Evolutionary conservation across 2,888 invertebrate species (phyloP), one percentile per base, ranked within the genome.

Genomic region (Spisula solida): DNA sequence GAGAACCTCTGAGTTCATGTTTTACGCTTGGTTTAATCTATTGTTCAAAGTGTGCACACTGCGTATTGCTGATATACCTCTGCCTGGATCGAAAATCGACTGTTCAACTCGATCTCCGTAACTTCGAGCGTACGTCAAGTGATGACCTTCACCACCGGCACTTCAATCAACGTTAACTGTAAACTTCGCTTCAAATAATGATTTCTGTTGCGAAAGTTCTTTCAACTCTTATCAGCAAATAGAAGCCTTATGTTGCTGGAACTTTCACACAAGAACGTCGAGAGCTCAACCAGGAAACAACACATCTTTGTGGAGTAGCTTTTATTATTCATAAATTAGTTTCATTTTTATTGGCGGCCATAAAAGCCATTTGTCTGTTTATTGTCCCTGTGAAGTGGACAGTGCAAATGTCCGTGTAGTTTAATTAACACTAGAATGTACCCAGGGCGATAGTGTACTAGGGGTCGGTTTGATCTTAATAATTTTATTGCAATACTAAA

Each of bases 321-420:
- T 60, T 75, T 75, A 75, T 75, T 31, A 34, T 75, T 75, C 34
- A 75, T 75, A 75, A 75, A 75, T 75, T 34, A 12, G 75, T 25
- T 75, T 75, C 75, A 31, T 75, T 34, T 75, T 34, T 75, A 75
- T 75, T 75, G 34, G 16, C 14, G 18, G 31, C 34, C 16, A 34
- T 75, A 75, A 75, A 75, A 75, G 31, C 16, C 75, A 75, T 14
- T 34, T 18, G 31, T 75, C 75, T n/a, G 31, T 75, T 41, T 75
- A 75, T 75, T 34, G 34, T 16, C 5, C 31, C 18, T 4, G 31
- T 75, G 75, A 34, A 75, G 29, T 34, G 75, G 75, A 34, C 75
- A 75, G 34, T 75, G 34, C 31, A 75, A 75, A 75, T 66, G 34
- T 14, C 75, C 12, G 75, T 14, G 34, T 14, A 75, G 75, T 31